Evolutionary conservation across 2,888 invertebrate species (phyloP), one percentile per base, ranked within the genome.

Genomic region (Polydrusus tereticollis): DNA sequence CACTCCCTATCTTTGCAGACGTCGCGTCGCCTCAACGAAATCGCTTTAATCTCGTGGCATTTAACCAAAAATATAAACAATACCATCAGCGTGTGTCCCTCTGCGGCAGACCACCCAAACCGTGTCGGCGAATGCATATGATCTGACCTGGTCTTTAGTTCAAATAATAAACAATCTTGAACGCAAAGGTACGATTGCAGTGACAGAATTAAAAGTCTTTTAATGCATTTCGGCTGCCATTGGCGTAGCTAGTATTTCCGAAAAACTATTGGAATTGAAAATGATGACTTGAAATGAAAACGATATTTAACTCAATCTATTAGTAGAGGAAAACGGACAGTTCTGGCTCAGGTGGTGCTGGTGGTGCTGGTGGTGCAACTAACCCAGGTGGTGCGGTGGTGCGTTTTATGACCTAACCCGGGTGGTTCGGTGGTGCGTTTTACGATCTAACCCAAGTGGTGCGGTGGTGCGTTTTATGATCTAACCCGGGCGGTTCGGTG

Each of bases 111-210:
- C 71, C 71, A 72, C 71, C 71, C 71, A 72, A 67, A 60, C 52
- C 26, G 45, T 10, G 58, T 50, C 65, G 64, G 59, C 59, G 52
- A 14, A 26, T 60, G 55, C 66, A 72, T 67, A 20, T 72, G 71
- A 72, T 72, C 71, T 72, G 66, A 72, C 71, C 71, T 57, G 18
- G 71, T 72, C 71, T 72, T 72, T 72, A 72, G 43, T 67, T 62
- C 14, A 21, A 72, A 72, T 55, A 72, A 72, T 67, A 72, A 72
- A 72, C 62, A 72, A 72, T 26, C 33, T 43, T 21, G 47, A 55
- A 55, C 64, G 41, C 64, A 59, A 69, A 69, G 59, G 62, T 62
- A 60, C 33, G n/a, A 50, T 68, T 36, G 33, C 68, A 68, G 60
- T 68, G 59, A 66, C 66, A 66, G 66, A 66, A 66, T 58, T 66